Evolutionary conservation across 2,797 vertebrate genomes (phyloP), one percentile per base, ranked within the genome.

Genomic region (Myotis myotis): DNA sequence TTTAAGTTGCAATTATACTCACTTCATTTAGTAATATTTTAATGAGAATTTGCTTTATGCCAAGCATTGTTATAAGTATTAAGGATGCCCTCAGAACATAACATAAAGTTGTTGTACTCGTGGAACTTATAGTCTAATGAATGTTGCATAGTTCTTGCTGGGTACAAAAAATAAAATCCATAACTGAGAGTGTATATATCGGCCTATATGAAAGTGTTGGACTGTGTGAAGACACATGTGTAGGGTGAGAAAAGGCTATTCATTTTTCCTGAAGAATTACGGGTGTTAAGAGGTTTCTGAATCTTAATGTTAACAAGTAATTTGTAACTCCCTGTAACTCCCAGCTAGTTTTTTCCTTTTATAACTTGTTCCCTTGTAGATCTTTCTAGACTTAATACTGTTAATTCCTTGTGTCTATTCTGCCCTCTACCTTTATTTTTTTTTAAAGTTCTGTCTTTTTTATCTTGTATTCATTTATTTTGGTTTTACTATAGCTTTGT

Each of bases 391-490:
- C 28, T 79, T 80, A 57, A 55, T 62, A 10, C 15, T 60, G 0
- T 89, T 79, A 3, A 25, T 86, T 80, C 28, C 51, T 49, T 72
- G 80, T 85, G 11, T 66, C 25, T 90, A 1, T 51, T 71, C 17
- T 90, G 36, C 6, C 33, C 15, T 55, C 8, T 53, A n/a, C 28
- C 17, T 55, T 88, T 55, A n/a, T 16, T 51, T 60, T 81, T 55
- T 47, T 53, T 82, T 85, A 57, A 44, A 9, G 78, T 96, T 93
- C 36, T 94, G 1, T 76, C 12, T 62, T 76, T 57, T 64, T 95
- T 51, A 7, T 81, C 17, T 57, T 53, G 1, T 44, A 44, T 76
- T 66, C 57, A 89, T 10, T 38, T 86, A n/a, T 60, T 95, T 95
- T 88, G 30, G 57, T 75, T 93, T 93, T 70, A 74, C 74, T 76